A percentile compares a stretch with the other conserved stretches of the same genome.
Evolutionary conservation across 2,113 vertebrate genomes (phyloP).

Genomic region (Motacilla alba): DNA sequence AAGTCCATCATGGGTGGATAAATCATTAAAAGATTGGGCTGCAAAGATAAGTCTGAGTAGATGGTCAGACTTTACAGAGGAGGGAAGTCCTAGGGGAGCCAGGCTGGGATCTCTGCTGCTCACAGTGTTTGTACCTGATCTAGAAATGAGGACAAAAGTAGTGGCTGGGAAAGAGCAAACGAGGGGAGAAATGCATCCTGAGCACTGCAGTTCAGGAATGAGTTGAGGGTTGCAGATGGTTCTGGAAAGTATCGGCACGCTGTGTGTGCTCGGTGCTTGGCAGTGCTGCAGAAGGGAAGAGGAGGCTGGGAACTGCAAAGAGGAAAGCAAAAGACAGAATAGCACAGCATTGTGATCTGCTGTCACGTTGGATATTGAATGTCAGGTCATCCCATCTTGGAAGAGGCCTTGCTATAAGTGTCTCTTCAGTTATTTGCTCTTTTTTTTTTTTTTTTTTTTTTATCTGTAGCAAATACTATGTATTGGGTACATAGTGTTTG

Average conservation of each 20-base stretch:
- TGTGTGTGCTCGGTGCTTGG: fast-evolving
- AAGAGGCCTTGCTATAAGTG: background rate
- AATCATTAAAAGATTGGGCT: background rate
- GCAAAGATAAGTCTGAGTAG: background rate
- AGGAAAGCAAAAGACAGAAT: background rate
- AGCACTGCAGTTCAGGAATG: background rate
- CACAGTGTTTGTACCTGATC: background rate
- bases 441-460: background rate
- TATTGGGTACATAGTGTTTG: background rate
- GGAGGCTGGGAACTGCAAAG: background rate
- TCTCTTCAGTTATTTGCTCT: background rate
- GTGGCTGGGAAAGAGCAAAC: background rate
- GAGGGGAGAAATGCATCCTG: background rate
- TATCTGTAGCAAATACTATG: background rate
- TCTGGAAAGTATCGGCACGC: background rate
- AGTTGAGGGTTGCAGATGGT: background rate
- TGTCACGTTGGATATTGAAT: background rate
- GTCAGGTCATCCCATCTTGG: background rate
- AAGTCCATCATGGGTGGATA: background rate
- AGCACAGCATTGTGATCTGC: fast-evolving
- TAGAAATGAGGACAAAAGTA: background rate
- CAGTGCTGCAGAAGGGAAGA: background rate
- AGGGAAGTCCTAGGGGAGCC: background rate
- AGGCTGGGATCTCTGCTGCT: background rate
- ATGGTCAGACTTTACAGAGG: background rate